Evolutionary conservation across 2,888 invertebrate genomes (phyloP).

Genomic region (Volucella inflata): DNA sequence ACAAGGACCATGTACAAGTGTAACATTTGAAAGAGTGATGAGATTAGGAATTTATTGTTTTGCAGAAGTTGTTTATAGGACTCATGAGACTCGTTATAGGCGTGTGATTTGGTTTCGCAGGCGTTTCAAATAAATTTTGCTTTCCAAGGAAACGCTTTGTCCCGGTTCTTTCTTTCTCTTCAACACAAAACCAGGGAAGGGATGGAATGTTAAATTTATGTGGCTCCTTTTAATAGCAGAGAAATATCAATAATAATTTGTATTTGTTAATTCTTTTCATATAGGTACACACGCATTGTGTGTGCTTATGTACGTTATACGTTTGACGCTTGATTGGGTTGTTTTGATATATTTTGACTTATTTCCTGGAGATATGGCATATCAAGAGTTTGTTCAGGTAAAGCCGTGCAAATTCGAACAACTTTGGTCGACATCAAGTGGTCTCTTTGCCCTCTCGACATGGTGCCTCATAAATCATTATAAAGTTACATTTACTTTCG

Average conservation of each 20-base stretch:
- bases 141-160: constrained; percentile 15
- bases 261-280: constrained; percentile 65
- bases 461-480: too few relatives aligned
- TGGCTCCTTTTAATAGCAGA: constrained; percentile 52
- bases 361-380: too few relatives aligned
- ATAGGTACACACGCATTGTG: too few relatives aligned
- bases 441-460: too few relatives aligned
- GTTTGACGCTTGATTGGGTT: neutral
- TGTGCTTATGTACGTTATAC: neutral
- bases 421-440: too few relatives aligned
- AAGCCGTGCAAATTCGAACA: too few relatives aligned
- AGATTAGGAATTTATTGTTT: constrained; percentile 74
- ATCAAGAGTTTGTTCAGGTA: too few relatives aligned
- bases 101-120: constrained; percentile 61
- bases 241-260: constrained; percentile 71
- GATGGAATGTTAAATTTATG: constrained; percentile 59
- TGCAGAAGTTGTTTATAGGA: constrained; percentile 69
- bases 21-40: constrained; percentile 69
- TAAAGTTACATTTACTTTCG: too few relatives aligned
- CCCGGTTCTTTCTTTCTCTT: constrained; percentile 21
- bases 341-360: too few relatives aligned
- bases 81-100: constrained; percentile 69
- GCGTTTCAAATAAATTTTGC: constrained; percentile 57
- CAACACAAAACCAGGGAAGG: too few relatives aligned
- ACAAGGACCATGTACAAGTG: constrained; percentile 3